Conservation (phyloP, 2,113 vertebrate genomes). For the Cichladusa arquata region DNA sequence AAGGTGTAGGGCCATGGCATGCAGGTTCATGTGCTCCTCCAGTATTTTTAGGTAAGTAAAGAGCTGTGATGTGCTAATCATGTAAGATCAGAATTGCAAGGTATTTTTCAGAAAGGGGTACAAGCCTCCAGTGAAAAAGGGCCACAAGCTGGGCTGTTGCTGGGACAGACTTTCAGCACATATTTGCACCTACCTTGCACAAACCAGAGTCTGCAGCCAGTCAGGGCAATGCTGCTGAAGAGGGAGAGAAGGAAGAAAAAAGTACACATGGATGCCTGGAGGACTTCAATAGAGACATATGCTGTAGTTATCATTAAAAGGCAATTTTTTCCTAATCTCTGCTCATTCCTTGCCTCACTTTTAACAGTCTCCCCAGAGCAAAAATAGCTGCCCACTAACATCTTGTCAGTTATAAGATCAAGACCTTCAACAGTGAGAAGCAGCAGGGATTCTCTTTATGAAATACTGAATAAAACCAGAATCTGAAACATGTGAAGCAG, state of each 20-base stretch:
- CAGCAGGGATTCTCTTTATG: not conserved
- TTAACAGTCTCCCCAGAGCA: not conserved
- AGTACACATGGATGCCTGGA: accelerated
- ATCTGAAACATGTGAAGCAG: not conserved
- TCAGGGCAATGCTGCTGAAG: not conserved
- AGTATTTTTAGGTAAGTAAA: not conserved
- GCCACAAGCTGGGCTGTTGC: not conserved
- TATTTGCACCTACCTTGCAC: not conserved
- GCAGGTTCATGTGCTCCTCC: accelerated
- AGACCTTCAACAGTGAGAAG: not conserved
- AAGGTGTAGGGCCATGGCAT: not conserved
- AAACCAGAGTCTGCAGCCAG: not conserved
- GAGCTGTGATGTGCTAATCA: not conserved
- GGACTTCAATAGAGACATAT: not conserved
- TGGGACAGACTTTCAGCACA: not conserved
- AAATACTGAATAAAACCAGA: not conserved
- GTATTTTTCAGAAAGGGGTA: not conserved
- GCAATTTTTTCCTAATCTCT: not conserved
- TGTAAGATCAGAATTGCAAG: not conserved
- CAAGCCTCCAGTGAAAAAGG: not conserved
- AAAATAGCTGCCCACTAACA: not conserved
- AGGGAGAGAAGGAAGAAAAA: not conserved
- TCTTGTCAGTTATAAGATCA: not conserved
- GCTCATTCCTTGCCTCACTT: not conserved
- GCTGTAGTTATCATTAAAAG: not conserved